phyloP scores from a whole-genome alignment of 2,888 invertebrate genomes.

The Metopia argyrocephala region DNA sequence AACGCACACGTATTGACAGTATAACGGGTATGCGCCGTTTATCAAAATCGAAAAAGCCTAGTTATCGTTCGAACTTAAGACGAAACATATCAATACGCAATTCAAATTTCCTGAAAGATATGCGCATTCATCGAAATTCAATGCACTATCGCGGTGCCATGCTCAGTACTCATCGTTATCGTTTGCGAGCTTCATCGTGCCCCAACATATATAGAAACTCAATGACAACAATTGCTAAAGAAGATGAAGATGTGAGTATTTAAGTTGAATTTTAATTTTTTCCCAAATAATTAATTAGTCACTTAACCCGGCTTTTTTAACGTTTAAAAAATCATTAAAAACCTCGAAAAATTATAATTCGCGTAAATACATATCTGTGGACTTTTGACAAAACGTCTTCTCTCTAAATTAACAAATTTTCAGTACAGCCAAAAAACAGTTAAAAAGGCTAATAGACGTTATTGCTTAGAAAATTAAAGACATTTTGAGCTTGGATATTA shows the following conservation, averaged over 20 bases:
- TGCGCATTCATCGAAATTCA: slow-evolving; percentile 86
- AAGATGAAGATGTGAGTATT: slow-evolving; percentile 85
- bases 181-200: slow-evolving; percentile 91
- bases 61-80: slow-evolving; percentile 74
- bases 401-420: no score
- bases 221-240: slow-evolving; percentile 90
- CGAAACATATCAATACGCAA: slow-evolving; percentile 76
- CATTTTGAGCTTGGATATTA: no score
- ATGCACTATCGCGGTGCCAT: slow-evolving; percentile 92
- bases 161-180: slow-evolving; percentile 89
- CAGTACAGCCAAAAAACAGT: no score
- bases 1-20: slow-evolving; percentile 70
- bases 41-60: slow-evolving; percentile 73
- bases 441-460: no score
- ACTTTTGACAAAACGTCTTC: no score
- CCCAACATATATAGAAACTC: slow-evolving; percentile 94
- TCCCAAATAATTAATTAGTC: neutral
- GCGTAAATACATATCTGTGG: no score
- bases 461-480: no score
- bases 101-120: slow-evolving; percentile 85
- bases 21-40: slow-evolving; percentile 73
- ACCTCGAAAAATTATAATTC: no score
- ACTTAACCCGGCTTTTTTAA: no score
- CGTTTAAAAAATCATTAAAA: no score
- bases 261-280: neutral